Conservation (phyloP, 2,888 invertebrate species). For the Calephelis perditalis region DNA sequence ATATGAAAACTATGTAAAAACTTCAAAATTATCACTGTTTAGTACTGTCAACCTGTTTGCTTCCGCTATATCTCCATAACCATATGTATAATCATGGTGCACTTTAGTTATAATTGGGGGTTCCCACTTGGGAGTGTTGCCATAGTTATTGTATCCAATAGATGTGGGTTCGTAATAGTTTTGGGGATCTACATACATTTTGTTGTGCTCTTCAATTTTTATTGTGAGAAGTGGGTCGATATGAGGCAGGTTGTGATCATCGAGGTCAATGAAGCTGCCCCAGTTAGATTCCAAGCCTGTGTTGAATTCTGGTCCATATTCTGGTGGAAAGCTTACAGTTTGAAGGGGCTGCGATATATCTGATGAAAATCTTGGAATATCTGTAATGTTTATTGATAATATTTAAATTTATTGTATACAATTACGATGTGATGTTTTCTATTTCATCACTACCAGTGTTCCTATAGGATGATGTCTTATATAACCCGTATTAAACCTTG, state of each 20-base stretch:
- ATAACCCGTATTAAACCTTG: too few relatives aligned
- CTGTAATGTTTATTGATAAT: slow-evolving; percentile 1
- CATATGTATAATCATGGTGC: slow-evolving; percentile 35
- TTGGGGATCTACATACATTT: slow-evolving; percentile 3
- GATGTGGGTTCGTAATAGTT: slow-evolving; percentile 8
- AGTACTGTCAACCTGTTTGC: slow-evolving; percentile 39
- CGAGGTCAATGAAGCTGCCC: slow-evolving; percentile 39
- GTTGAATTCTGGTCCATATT: slow-evolving; percentile 55
- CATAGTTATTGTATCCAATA: slow-evolving; percentile 19
- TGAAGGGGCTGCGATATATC: slow-evolving; percentile 18
- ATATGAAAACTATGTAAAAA: slow-evolving; percentile 31
- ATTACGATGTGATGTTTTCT: not conserved
- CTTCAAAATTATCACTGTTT: slow-evolving; percentile 49
- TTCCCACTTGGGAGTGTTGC: slow-evolving; percentile 40
- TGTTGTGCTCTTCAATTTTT: slow-evolving; percentile 21
- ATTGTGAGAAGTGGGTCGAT: slow-evolving; percentile 60
- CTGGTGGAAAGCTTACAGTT: slow-evolving; percentile 33
- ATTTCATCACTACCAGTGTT: not conserved
- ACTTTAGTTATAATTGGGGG: slow-evolving; percentile 47
- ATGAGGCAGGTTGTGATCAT: slow-evolving; percentile 56
- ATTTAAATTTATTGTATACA: not conserved
- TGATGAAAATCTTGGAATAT: slow-evolving; percentile 2
- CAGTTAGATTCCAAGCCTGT: slow-evolving; percentile 23
- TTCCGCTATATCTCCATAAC: slow-evolving; percentile 37
- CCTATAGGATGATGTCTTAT: not conserved